These are phyloP conservation scores for Carassius auratus DNA, from an alignment of 2,113 vertebrate species.

Conservation along the genomic window DNA sequence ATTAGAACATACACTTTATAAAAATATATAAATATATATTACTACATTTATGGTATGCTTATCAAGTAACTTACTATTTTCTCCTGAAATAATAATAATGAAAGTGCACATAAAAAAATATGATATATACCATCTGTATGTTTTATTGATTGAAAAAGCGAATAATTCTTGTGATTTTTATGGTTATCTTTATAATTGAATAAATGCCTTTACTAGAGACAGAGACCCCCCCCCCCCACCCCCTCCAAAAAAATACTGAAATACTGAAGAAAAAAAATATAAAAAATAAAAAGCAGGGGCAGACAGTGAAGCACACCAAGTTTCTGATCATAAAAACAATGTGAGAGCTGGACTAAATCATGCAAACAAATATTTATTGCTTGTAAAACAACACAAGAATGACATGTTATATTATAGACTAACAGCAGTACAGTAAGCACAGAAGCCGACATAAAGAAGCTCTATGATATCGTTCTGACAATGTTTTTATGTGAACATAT, in stretches of 20 bases:
- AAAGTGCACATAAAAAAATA: not conserved
- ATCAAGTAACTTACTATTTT: not conserved
- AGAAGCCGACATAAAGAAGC: not conserved
- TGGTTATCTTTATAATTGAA: not conserved
- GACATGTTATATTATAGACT: not conserved
- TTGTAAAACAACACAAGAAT: not conserved
- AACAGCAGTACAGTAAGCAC: not conserved
- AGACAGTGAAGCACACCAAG: not conserved
- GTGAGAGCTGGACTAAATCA: not conserved
- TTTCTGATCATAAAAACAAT: not conserved
- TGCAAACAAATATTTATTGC: slow-evolving; percentile 22
- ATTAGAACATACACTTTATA: too few relatives aligned
- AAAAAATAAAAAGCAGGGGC: not conserved
- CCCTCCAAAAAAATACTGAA: too few relatives aligned
- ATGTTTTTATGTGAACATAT: not conserved
- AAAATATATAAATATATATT: not conserved
- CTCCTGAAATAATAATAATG: not conserved
- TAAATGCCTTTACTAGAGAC: not conserved
- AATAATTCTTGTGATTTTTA: not conserved
- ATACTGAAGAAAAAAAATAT: too few relatives aligned
- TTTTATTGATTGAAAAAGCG: not conserved
- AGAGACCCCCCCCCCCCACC: too few relatives aligned
- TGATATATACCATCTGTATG: not conserved
- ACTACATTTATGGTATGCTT: not conserved
- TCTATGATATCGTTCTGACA: not conserved